A percentile compares a stretch with the other conserved stretches of the same genome.
Evolutionary conservation across 64 coral and sea anemone species (phyloP).

Genomic region (Montipora foliosa): DNA sequence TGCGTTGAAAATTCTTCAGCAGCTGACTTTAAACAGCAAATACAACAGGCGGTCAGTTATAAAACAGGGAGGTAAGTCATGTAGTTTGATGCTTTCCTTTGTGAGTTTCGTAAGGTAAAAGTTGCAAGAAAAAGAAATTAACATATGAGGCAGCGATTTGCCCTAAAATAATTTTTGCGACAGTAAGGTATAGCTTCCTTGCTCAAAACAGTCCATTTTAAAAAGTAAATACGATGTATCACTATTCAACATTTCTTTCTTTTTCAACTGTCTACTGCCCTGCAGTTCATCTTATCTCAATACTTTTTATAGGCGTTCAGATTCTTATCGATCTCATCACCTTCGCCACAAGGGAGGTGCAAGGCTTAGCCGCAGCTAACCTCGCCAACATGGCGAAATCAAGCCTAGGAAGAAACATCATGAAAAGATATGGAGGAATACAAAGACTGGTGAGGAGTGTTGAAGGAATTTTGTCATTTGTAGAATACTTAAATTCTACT

Average conservation of each 20-base stretch:
- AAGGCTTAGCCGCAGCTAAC: slow-evolving; percentile 81
- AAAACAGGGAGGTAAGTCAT: slow-evolving; percentile 73
- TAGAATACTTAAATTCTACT: too few relatives aligned
- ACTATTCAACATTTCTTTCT: too few relatives aligned
- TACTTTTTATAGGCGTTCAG: slow-evolving; percentile 57
- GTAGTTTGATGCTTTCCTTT: background rate
- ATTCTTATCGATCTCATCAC: slow-evolving; percentile 75
- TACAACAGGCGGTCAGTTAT: slow-evolving; percentile 86
- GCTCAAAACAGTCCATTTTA: too few relatives aligned
- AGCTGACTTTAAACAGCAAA: slow-evolving; percentile 82
- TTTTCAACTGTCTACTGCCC: background rate
- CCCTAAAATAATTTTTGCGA: too few relatives aligned
- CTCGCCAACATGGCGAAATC: slow-evolving; percentile 87
- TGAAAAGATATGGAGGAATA: slow-evolving; percentile 83
- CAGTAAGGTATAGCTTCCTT: too few relatives aligned
- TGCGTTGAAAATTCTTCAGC: slow-evolving; percentile 82
- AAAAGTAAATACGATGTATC: too few relatives aligned
- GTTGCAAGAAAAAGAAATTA: too few relatives aligned
- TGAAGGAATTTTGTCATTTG: too few relatives aligned
- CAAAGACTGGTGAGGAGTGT: slow-evolving; percentile 75
- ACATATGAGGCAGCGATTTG: too few relatives aligned
- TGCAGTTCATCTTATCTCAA: background rate
- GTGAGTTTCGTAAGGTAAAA: background rate
- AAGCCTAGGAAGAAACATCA: slow-evolving; percentile 84
- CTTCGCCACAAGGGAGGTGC: slow-evolving; percentile 69